Evolutionary conservation across 2,888 invertebrate genomes (phyloP), one percentile per base, ranked within the genome.

Genomic region (Ferrisia virgata): DNA sequence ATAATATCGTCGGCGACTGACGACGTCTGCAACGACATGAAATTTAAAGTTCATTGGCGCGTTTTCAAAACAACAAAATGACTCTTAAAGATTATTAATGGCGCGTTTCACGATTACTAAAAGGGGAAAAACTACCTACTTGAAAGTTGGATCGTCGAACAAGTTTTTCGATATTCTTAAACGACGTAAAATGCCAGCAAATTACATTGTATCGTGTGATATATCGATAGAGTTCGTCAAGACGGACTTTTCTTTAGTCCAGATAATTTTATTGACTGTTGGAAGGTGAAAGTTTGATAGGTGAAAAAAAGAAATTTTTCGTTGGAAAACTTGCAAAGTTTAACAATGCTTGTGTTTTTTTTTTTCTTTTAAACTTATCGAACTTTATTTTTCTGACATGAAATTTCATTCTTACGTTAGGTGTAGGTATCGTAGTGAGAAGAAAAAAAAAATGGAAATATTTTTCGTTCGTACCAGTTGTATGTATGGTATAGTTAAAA

Each of bases 11-110:
- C 64, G 28, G 28, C 64, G 58, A 18, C 58, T 58, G 28, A 11
- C 64, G 28, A 64, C 64, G 58, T 58, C 58, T 58, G 22, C 18
- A 58, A 18, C 28, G 64, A 64, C 64, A 28, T 31, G 28, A 64
- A 64, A 64, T 64, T 64, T 64, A 64, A 13, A 64, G 64, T 64
- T 64, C 64, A 64, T 64, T 64, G 64, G 64, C 64, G 64, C 64
- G 64, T 31, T 64, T 64, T 64, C 64, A 28, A 64, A 64, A 64
- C 64, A 64, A 64, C 64, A 64, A 64, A 64, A 64, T 64, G 64
- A 64, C 64, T 64, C 28, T 64, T 28, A 11, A 64, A 64, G 64
- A 31, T 64, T 64, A 64, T 64, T 64, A 64, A 64, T 64, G 64
- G 28, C 15, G 64, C 64, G 64, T 64, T 64, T 64, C 64, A 28